Base-by-base conservation (phyloP, 1,140 invertebrate genomes). In the Plodia interpunctella region DNA sequence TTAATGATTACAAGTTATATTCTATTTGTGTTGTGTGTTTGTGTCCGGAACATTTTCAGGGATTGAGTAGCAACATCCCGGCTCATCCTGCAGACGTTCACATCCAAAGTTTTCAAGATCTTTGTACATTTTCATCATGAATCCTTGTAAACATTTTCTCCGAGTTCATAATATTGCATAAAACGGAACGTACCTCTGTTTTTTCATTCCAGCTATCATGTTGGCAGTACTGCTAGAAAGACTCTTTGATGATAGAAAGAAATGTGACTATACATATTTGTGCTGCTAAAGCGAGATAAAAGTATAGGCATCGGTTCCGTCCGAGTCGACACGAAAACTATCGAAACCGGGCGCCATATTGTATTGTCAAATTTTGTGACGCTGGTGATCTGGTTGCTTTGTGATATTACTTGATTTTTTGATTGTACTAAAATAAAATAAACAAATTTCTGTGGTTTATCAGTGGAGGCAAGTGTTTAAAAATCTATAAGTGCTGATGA, bases 321-420 rank as follows among this genome's bases (percentile, higher is more conserved):
- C 21, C 78, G 76, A 74, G 54, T 30, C 17, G 50, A 61, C 59
- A 64, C 81, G 79, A 79, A 62, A 49, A 28, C 50, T 63, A 57
- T 62, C 80, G 78, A 81, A 72, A 35, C 21, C 60, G 76, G 20
- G 66, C 80, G 85, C 85, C 85, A 88, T 88, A 78, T 88, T 88
- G 80, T 86, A 72, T 77, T 85, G 81, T 84, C 78, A 86, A 75
- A 77, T 76, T 81, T 76, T 68, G 58, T 79, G 74, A 78, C 76
- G 66, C 79, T 76, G 71, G 38, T 44, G 38, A 44, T 49, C 72
- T 72, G 63, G 70, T 70, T 70, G 76, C 62, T 63, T 74, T 83
- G 77, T 78, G 64, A 60, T 66, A 66, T 68, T 68, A 68, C 62
- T 60, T 59, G 59, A 66, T 68, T n/a, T 74, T 66, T 60, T 59